Conservation (phyloP, 2,888 invertebrate genomes). For the Argynnis bischoffii region DNA sequence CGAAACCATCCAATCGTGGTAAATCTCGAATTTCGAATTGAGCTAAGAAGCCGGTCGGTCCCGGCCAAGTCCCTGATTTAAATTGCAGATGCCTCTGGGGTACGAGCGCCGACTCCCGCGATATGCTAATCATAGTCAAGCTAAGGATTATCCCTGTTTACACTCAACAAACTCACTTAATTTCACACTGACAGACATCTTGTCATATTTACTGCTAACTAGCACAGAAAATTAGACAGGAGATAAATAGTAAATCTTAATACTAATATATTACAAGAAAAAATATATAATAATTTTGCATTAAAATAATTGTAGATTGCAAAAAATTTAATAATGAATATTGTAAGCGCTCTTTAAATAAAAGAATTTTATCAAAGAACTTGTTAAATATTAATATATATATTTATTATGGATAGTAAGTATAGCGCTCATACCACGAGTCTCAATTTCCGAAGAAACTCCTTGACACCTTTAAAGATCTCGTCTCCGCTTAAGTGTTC, state of each 20-base stretch:
- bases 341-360: no score
- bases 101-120: slow-evolving; percentile 78
- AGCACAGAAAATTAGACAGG: slow-evolving; percentile 14
- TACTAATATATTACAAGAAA: no score
- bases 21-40: slow-evolving; percentile 78
- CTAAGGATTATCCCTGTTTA: slow-evolving; percentile 82
- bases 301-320: no score
- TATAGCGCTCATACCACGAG: slow-evolving; percentile 33
- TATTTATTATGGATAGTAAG: slow-evolving; percentile 3
- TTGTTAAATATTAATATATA: not conserved
- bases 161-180: slow-evolving; percentile 83
- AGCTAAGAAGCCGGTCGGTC: slow-evolving; percentile 76
- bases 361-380: not conserved
- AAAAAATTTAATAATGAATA: no score
- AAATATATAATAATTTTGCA: no score
- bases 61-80: slow-evolving; percentile 79
- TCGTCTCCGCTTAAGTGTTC: slow-evolving; percentile 56
- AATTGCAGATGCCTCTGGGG: slow-evolving; percentile 79
- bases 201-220: slow-evolving; percentile 57
- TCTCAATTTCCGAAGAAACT: slow-evolving; percentile 51
- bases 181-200: slow-evolving; percentile 76
- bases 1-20: slow-evolving; percentile 79
- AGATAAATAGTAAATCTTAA: not conserved
- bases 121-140: slow-evolving; percentile 82
- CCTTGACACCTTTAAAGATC: slow-evolving; percentile 61